Evolutionary conservation across 2,113 vertebrate species (phyloP).

Genomic region (Butastur rufipennis): DNA sequence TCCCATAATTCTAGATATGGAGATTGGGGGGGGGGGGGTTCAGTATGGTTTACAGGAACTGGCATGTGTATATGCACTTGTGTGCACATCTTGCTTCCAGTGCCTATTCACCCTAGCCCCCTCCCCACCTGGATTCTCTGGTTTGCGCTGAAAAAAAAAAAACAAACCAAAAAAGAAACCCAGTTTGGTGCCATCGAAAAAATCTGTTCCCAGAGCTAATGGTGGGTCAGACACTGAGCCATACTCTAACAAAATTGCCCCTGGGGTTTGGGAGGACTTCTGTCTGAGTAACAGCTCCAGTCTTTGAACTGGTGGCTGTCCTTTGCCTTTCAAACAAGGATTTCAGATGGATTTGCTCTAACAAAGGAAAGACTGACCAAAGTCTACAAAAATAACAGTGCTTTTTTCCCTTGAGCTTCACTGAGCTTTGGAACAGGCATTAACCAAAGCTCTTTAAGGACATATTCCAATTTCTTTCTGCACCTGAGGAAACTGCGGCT

Average conservation of each 20-base stretch:
- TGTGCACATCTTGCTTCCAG: neutral
- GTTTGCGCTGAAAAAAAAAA: neutral
- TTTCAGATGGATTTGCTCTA: constrained; percentile 6
- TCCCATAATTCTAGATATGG: neutral
- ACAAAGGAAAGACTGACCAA: neutral
- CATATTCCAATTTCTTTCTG: neutral
- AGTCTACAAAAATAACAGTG: neutral
- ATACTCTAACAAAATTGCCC: neutral
- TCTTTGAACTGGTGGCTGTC: neutral
- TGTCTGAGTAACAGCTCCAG: neutral
- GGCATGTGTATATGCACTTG: neutral
- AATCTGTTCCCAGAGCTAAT: neutral
- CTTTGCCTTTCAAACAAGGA: neutral
- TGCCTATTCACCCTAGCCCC: neutral
- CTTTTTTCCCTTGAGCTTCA: neutral
- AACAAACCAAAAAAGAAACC: neutral
- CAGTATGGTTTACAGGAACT: neutral
- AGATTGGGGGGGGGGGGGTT: neutral
- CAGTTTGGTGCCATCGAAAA: neutral
- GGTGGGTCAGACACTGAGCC: neutral
- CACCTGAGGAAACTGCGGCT: neutral
- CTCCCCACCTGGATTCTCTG: neutral
- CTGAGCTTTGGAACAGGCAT: neutral
- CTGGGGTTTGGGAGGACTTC: neutral
- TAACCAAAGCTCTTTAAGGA: constrained; percentile 6